Evolutionary conservation across 1,140 invertebrate genomes (phyloP).

Genomic region (Portunus trituberculatus): DNA sequence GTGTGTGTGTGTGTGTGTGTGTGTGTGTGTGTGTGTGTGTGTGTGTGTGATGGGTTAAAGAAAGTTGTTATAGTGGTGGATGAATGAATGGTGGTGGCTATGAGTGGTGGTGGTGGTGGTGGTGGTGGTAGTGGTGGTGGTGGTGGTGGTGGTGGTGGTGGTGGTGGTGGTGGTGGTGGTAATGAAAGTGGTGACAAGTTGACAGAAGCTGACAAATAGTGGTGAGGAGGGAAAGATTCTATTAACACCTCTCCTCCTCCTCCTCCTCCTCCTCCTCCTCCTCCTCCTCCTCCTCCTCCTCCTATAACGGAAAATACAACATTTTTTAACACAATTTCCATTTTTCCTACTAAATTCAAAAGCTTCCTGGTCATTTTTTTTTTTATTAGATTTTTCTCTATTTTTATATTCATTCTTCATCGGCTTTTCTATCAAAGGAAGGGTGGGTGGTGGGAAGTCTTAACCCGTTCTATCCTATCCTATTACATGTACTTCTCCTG

Average conservation of each 20-base stretch:
- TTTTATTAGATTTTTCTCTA: background rate
- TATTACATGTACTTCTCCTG: background rate
- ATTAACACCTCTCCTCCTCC: background rate
- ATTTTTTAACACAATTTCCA: no score
- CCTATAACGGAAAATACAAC: background rate
- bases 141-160: constrained; percentile 31
- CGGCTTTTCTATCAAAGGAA: no score
- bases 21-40: background rate
- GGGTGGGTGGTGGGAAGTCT: no score
- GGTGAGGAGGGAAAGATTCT: background rate
- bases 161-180: constrained; percentile 16
- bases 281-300: background rate
- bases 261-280: constrained; percentile 25
- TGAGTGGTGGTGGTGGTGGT: background rate
- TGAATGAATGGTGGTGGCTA: background rate
- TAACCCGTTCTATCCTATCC: background rate
- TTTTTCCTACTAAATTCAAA: no score
- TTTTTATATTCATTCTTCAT: background rate
- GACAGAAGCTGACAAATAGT: constrained; percentile 26
- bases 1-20: constrained; percentile 20
- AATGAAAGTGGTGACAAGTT: background rate
- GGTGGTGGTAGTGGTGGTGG: background rate
- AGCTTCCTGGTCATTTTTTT: background rate
- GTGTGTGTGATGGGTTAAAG: background rate
- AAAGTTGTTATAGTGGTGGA: background rate